Evolutionary conservation across 2,797 vertebrate species (phyloP).

Genomic region (Mormyrus hasselquistii): DNA sequence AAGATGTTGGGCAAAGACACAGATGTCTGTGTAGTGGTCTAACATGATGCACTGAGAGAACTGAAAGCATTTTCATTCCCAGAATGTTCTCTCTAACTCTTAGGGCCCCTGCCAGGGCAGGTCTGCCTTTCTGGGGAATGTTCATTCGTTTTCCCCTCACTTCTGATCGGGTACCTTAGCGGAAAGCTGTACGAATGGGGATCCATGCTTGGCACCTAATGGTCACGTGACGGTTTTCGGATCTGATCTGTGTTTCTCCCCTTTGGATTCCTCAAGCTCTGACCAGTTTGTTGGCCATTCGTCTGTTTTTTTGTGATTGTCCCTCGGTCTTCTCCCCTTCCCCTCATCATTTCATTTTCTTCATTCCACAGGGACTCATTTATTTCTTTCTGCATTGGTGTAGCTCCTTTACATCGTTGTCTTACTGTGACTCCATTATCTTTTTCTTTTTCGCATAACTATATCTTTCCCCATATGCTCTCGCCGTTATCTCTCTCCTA

Average conservation of each 20-base stretch:
- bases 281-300: background rate
- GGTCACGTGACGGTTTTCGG: background rate
- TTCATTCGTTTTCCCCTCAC: background rate
- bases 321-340: background rate
- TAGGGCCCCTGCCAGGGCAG: background rate
- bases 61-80: background rate
- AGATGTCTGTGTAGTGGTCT: background rate
- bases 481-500: conserved; percentile 11
- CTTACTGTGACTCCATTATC: conserved; percentile 19
- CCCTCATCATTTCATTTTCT: background rate
- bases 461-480: conserved; percentile 32
- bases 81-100: background rate
- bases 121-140: background rate
- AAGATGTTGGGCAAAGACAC: background rate
- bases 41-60: background rate
- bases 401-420: conserved; percentile 17
- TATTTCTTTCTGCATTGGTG: background rate
- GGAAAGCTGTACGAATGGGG: background rate
- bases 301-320: background rate
- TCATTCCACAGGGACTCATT: conserved; percentile 28
- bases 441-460: background rate
- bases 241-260: conserved; percentile 5
- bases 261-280: background rate
- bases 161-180: background rate
- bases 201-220: background rate